Percentiles rank a stretch among this genome's conserved stretches.
Conservation (phyloP, 1,140 invertebrate species). For the Pissodes strobi region DNA sequence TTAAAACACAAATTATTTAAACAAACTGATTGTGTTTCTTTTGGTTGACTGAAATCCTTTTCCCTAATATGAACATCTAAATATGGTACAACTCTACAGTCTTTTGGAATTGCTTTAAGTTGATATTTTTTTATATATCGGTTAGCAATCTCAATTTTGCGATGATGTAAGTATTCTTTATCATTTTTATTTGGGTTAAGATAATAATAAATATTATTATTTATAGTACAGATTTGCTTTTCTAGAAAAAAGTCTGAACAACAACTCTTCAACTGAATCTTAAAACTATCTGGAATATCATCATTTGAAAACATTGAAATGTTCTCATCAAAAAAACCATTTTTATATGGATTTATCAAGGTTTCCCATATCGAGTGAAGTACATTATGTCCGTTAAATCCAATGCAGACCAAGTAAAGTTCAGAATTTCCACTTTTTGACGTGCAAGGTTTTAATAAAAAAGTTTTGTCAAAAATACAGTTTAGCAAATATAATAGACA, state of each 20-base stretch:
- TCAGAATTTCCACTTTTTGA: constrained; percentile 96
- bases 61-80: constrained; percentile 11
- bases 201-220: constrained; percentile 66
- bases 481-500: constrained; percentile 81
- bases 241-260: constrained; percentile 69
- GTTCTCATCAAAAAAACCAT: constrained; percentile 27
- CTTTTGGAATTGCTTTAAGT: constrained; percentile 34
- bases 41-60: neutral
- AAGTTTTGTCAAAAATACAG: constrained; percentile 72
- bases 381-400: constrained; percentile 61
- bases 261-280: constrained; percentile 69
- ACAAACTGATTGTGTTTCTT: neutral
- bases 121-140: constrained; percentile 40
- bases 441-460: constrained; percentile 84
- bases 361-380: constrained; percentile 57
- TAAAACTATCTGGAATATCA: constrained; percentile 68
- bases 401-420: constrained; percentile 81
- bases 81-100: constrained; percentile 27
- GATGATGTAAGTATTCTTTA: constrained; percentile 24
- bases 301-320: constrained; percentile 64
- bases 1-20: constrained; percentile 18
- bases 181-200: constrained; percentile 58
- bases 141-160: constrained; percentile 41
- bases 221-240: constrained; percentile 67
- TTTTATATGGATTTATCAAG: constrained; percentile 61